Percentiles rank a stretch among this genome's conserved stretches.
Evolutionary conservation across 2,113 vertebrate genomes (phyloP).

Genomic region (Gobiocypris rarus): DNA sequence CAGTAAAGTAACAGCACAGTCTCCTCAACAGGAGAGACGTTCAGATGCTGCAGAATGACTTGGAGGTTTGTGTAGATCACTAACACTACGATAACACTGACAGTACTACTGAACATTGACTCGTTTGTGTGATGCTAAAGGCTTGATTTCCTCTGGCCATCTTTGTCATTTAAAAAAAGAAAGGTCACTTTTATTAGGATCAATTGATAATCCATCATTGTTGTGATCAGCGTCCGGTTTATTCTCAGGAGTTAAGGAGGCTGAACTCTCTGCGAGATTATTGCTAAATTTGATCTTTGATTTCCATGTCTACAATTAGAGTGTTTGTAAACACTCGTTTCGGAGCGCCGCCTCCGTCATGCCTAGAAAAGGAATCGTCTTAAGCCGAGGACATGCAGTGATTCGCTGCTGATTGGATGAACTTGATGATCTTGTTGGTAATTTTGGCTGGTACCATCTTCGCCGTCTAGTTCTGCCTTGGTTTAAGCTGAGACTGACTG

Average conservation of each 20-base stretch:
- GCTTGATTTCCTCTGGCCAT: background rate
- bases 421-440: background rate
- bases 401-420: slow-evolving; percentile 18
- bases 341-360: background rate
- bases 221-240: background rate
- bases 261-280: background rate
- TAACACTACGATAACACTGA: background rate
- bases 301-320: background rate
- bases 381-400: background rate
- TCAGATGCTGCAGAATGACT: background rate
- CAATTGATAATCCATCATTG: background rate
- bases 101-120: background rate
- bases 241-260: background rate
- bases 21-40: background rate
- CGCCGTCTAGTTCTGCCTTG: background rate
- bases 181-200: background rate
- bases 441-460: background rate
- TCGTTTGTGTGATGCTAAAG: background rate
- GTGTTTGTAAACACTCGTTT: slow-evolving; percentile 9
- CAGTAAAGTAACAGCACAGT: background rate
- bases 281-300: slow-evolving; percentile 11
- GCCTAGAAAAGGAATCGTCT: background rate
- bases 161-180: background rate
- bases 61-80: background rate
- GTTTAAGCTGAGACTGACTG: background rate